Evolutionary conservation across 1,140 invertebrate species (phyloP).

Genomic region (Calosoma granatense): DNA sequence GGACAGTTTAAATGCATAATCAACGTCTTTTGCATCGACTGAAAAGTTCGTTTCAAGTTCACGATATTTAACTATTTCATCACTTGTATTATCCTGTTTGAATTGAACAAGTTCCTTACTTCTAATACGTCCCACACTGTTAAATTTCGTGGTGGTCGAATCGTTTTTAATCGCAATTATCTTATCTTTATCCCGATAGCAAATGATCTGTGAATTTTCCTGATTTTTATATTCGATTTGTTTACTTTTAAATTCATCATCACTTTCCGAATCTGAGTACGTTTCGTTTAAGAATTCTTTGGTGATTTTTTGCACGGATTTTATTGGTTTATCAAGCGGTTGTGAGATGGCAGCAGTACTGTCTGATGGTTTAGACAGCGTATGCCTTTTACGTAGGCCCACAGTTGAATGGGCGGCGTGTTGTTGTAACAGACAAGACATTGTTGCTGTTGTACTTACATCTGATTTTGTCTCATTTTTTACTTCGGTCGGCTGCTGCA

Average conservation of each 20-base stretch:
- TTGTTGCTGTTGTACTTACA: neutral
- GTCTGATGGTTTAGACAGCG: no score
- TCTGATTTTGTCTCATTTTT: neutral
- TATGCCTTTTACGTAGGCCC: neutral
- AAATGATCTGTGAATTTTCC: slow-evolving; percentile 30
- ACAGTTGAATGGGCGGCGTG: neutral
- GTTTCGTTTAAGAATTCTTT: neutral
- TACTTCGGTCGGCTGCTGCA: neutral
- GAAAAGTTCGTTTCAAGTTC: slow-evolving; percentile 24
- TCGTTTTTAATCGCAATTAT: slow-evolving; percentile 26
- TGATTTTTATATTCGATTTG: slow-evolving; percentile 23
- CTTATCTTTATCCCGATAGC: slow-evolving; percentile 27
- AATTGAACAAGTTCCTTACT: slow-evolving; percentile 28
- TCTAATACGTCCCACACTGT: slow-evolving; percentile 22
- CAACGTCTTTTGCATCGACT: slow-evolving; percentile 27
- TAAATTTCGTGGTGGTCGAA: slow-evolving; percentile 27
- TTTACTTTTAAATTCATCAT: slow-evolving; percentile 12
- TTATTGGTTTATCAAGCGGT: neutral
- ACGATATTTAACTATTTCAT: slow-evolving; percentile 16
- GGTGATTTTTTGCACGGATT: neutral
- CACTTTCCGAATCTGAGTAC: neutral
- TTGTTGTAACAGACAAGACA: neutral
- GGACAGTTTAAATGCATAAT: slow-evolving; percentile 22
- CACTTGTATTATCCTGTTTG: slow-evolving; percentile 24
- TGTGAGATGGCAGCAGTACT: no score